Evolutionary conservation across 2,797 vertebrate genomes (phyloP).

Genomic region (Calcarius lapponicus): DNA sequence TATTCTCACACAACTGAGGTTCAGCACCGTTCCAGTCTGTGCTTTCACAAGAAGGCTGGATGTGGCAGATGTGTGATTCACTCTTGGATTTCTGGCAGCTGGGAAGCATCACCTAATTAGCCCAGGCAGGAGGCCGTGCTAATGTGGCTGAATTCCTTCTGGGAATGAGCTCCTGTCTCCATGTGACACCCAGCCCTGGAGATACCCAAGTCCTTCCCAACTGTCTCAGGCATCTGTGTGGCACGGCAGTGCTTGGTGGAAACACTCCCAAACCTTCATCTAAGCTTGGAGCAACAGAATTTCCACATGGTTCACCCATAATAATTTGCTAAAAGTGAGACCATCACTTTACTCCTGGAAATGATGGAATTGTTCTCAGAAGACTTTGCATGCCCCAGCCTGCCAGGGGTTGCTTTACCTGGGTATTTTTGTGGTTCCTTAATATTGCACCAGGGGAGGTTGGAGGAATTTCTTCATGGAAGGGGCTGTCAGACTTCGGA

Average conservation of each 20-base stretch:
- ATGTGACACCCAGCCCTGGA: neutral
- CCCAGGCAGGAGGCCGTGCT: neutral
- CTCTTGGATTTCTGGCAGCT: constrained; percentile 26
- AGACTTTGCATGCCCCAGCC: neutral
- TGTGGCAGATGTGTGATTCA: constrained; percentile 29
- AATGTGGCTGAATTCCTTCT: neutral
- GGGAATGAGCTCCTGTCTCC: neutral
- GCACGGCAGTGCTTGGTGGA: neutral
- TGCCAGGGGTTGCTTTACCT: neutral
- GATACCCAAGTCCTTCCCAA: neutral
- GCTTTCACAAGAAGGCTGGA: neutral
- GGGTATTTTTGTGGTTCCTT: neutral
- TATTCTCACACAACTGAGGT: neutral
- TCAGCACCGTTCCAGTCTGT: neutral
- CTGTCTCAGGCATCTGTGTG: neutral
- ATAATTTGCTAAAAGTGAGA: neutral
- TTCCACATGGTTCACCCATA: neutral
- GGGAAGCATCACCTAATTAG: constrained; percentile 43
- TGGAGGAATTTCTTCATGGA: neutral
- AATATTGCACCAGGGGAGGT: neutral
- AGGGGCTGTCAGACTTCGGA: neutral
- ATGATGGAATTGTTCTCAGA: neutral
- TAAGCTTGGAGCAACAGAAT: neutral
- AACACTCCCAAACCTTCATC: neutral
- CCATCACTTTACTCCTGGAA: neutral